Evolutionary conservation across 2,797 vertebrate species (phyloP), one percentile per base, ranked within the genome.

Genomic region (Podarcis siculus): DNA sequence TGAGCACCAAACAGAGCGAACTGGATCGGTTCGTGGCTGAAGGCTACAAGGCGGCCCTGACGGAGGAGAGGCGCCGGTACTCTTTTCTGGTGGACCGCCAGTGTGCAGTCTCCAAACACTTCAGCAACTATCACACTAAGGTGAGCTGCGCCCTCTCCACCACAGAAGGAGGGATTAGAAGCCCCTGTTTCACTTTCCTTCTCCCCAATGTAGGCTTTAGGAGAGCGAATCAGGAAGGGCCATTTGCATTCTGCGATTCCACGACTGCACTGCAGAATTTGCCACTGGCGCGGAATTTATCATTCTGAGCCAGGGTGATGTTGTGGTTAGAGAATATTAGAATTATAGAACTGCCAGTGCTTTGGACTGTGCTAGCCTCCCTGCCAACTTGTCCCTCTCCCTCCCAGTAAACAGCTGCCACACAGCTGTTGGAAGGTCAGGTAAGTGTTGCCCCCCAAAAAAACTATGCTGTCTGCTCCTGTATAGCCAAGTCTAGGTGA

Each of bases 11-110:
- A 8, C 98, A 98, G 90, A 97, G 96, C 0, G 98, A 98, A 90
- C 90, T 98, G 95, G 98, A 98, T 84, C 92, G 95, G 2, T 95
- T 98, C 90, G 98, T 98, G 72, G 98, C 98, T 1, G 95, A 97
- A 27, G 98, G 98, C 83, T 98, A 98, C 94, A 97, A 95, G 89
- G 97, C 97, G 0, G 98, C 98, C 3, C 96, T 98, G 71, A 98
- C 98, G 0, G 98, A 98, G 94, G 98, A 98, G 93, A 96, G 98
- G 84, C 96, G 98, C 58, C 95, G 98, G 19, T 98, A 98, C 87
- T 98, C 98, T 86, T 98, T 98, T 94, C 96, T 98, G 92, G 98
- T 98, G 92, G 98, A 98, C 92, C 95, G 98, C 78, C 98, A 98
- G 94, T 98, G 98, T 89, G 97, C 97, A 7, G 98, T 98, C 77